Conservation (phyloP, 2,888 invertebrate species). For the Pandemis cinnamomeana region DNA sequence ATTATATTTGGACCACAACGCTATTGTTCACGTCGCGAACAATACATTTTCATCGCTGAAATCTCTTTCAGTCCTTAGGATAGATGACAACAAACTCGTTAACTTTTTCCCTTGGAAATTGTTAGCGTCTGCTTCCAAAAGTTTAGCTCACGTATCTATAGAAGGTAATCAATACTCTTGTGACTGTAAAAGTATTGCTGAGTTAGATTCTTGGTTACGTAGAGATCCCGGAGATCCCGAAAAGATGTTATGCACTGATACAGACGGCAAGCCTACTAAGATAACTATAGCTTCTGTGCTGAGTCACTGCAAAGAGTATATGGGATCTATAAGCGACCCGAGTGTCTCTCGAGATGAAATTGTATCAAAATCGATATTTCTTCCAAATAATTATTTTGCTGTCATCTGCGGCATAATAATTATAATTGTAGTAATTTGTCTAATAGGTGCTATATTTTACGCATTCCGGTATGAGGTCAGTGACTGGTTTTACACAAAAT, state of each 20-base stretch:
- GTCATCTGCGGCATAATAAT: conserved; percentile 89
- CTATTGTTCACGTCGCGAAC: conserved; percentile 89
- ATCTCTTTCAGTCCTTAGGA: conserved; percentile 88
- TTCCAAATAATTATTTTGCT: conserved; percentile 90
- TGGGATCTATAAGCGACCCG: conserved; percentile 80
- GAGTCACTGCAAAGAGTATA: conserved; percentile 86
- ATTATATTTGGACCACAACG: conserved; percentile 91
- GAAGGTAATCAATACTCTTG: conserved; percentile 94
- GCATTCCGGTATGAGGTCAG: conserved; percentile 91
- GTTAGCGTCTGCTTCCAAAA: conserved; percentile 85
- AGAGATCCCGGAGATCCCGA: conserved; percentile 87
- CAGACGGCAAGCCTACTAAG: conserved; percentile 79
- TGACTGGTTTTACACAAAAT: conserved; percentile 91
- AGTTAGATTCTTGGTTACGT: conserved; percentile 88
- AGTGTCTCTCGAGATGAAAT: conserved; percentile 79
- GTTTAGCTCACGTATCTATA: conserved; percentile 87
- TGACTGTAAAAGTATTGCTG: conserved; percentile 89
- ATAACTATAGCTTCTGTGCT: conserved; percentile 82
- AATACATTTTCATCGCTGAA: conserved; percentile 90
- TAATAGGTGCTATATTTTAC: conserved; percentile 89
- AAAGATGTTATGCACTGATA: conserved; percentile 88
- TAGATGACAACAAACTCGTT: conserved; percentile 91
- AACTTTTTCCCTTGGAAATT: conserved; percentile 90
- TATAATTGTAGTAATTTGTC: conserved; percentile 87
- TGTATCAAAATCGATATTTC: conserved; percentile 85